Evolutionary conservation across 2,888 invertebrate species (phyloP).

Genomic region (Diarsia mendica): DNA sequence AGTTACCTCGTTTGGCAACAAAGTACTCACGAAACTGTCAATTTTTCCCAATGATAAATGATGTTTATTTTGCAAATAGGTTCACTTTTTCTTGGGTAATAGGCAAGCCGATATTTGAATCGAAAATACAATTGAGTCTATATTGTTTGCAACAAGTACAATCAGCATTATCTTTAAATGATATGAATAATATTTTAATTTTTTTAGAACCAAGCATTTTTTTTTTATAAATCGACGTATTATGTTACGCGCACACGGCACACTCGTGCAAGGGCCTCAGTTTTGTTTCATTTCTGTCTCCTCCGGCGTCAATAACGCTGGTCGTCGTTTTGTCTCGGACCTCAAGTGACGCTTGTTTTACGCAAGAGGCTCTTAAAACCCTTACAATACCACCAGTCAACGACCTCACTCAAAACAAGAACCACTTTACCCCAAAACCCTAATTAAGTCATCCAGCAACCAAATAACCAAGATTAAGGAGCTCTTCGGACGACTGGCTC

Average conservation of each 20-base stretch:
- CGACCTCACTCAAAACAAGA: slow-evolving; percentile 16
- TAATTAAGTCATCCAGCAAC: slow-evolving; percentile 57
- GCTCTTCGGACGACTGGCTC: slow-evolving; percentile 47
- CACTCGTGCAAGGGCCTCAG: background rate
- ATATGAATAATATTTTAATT: background rate
- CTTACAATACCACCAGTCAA: slow-evolving; percentile 9
- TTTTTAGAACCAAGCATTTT: too few relatives aligned
- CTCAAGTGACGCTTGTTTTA: background rate
- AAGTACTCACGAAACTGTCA: too few relatives aligned
- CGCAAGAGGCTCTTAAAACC: background rate
- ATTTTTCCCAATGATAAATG: too few relatives aligned
- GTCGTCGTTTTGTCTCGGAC: background rate
- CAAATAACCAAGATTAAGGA: slow-evolving; percentile 60
- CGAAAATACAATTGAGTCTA: too few relatives aligned
- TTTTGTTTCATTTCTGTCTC: background rate
- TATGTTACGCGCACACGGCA: too few relatives aligned
- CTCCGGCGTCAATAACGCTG: too few relatives aligned
- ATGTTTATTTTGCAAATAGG: too few relatives aligned
- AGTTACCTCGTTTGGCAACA: background rate
- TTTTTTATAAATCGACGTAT: background rate
- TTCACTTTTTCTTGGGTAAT: too few relatives aligned
- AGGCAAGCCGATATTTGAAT: too few relatives aligned
- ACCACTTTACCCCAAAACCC: slow-evolving; percentile 22
- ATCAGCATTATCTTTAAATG: too few relatives aligned
- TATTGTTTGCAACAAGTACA: too few relatives aligned